phyloP scores from a whole-genome alignment of 2,113 vertebrate species.

The Tapirus terrestris region DNA sequence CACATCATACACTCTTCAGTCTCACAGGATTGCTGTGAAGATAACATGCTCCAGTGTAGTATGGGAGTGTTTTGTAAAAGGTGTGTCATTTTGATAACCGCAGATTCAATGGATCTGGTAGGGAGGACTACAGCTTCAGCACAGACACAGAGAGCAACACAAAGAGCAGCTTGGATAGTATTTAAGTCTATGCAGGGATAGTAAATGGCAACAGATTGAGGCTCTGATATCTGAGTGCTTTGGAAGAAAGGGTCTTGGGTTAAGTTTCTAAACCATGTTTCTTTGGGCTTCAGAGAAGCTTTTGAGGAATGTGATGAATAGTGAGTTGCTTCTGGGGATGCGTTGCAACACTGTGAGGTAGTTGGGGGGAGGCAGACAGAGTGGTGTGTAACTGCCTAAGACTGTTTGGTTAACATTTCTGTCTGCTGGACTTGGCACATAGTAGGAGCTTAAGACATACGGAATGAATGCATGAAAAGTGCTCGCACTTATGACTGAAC shows the following conservation, averaged over 20 bases:
- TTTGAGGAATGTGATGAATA: background rate
- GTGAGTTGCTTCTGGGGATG: background rate
- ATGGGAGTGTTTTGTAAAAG: background rate
- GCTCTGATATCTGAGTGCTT: background rate
- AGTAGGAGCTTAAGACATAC: background rate
- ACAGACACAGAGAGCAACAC: background rate
- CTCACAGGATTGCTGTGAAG: background rate
- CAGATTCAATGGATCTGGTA: background rate
- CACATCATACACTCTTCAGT: background rate
- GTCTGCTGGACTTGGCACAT: background rate
- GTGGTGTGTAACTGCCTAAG: background rate
- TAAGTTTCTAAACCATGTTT: background rate
- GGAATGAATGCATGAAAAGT: background rate
- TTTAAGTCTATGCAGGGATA: background rate
- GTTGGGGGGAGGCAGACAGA: background rate
- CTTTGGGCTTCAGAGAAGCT: background rate
- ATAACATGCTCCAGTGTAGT: background rate
- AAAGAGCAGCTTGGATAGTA: background rate
- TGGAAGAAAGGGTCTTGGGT: background rate
- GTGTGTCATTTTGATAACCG: background rate
- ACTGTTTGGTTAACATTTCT: background rate
- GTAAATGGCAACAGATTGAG: background rate
- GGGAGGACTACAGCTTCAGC: background rate
- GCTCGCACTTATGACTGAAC: background rate
- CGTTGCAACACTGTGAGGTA: background rate